Base-by-base conservation (phyloP, 2,888 invertebrate species). In the Hypena proboscidalis region DNA sequence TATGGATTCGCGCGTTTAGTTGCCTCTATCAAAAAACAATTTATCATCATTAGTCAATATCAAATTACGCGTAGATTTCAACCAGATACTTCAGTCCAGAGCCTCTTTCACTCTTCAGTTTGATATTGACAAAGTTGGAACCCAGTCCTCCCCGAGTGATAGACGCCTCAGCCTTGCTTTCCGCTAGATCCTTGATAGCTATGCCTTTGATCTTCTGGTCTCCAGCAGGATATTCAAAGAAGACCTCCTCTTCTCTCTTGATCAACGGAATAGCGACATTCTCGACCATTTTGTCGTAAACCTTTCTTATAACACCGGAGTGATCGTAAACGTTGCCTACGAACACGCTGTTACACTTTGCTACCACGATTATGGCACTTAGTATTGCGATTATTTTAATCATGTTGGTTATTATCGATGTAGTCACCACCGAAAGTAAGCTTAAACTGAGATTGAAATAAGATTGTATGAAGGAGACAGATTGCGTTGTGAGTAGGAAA, bases 61-160 rank as follows among this genome's bases (percentile, higher is more conserved):
- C 13, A 8, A 1, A 3, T 49, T 32, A 63, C 4, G 58, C 63
- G 22, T 20, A 89, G 4, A 88, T 69, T 59, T 82, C 83, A 9
- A 89, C 72, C 0, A 74, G 37, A 47, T 57, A 87, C 15, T 70
- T 80, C 7, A 74, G 73, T 0, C 85, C 84, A 0, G 79, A 77
- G 0, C 83, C 82, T 4, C 83, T 58, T 56, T 80, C 81, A 45
- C 88, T 85, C 39, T 83, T 85, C 27, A 89, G 34, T 13, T 83
- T 83, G 2, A 88, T 80, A 4, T 74, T 74, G 1, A 80, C 88
- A 17, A 73, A 80, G 10, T 71, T 58, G 19, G 78, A 77, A 0
- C 84, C 83, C 0, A 85, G 50, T 0, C 88, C 88, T 0, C 88
- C 88, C 2, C 77, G 51, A 0, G 52, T 80, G 1, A 89, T 81